Conservation (phyloP, 2,113 vertebrate genomes). For the Lycaon pictus region DNA sequence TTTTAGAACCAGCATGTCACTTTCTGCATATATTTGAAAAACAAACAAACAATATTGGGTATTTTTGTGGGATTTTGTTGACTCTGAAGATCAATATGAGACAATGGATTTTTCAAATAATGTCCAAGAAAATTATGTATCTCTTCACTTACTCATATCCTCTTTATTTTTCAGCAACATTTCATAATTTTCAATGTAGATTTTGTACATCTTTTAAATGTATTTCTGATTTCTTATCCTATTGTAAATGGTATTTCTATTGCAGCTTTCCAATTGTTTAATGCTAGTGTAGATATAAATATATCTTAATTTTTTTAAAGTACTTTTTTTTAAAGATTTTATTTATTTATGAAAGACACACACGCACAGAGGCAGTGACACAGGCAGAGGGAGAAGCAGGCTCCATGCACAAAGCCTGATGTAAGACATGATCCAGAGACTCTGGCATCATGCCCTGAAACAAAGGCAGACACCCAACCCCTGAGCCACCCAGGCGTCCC, state of each 20-base stretch:
- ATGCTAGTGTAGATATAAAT: not conserved
- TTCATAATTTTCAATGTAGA: not conserved
- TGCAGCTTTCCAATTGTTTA: not conserved
- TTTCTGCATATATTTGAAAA: not conserved
- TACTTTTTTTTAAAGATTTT: no score
- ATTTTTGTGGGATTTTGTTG: not conserved
- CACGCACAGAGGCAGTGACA: no score
- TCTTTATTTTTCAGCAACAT: not conserved
- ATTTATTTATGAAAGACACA: no score
- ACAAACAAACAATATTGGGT: not conserved
- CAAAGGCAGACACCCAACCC: no score
- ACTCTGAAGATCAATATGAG: not conserved
- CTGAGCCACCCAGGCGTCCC: no score
- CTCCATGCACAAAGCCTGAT: no score
- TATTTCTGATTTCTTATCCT: not conserved
- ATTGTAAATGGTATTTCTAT: not conserved
- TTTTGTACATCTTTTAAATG: not conserved
- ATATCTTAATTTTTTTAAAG: not conserved
- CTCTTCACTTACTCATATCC: not conserved
- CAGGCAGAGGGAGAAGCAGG: no score
- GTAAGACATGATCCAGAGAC: no score
- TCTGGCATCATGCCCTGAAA: no score
- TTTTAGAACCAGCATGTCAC: not conserved
- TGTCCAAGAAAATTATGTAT: not conserved
- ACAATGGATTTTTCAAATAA: not conserved